Evolutionary conservation across 1,140 invertebrate species (phyloP), one percentile per base, ranked within the genome.

Genomic region (Riptortus pedestris): DNA sequence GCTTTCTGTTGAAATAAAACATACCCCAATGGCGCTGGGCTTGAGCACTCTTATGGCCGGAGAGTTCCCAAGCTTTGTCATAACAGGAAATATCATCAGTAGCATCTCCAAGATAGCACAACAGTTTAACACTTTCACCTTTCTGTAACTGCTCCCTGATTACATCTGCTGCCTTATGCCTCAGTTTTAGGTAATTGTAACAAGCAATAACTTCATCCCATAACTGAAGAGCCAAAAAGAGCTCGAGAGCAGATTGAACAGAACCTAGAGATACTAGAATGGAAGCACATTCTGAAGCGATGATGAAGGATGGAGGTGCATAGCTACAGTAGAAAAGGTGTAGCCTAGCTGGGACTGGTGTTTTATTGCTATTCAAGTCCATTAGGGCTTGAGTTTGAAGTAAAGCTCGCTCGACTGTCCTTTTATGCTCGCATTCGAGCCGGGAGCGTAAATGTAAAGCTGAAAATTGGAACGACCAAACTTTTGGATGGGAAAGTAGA

Each of bases 121-220:
- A 91, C 2, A 98, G 74, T 72, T 90, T 86, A 0, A 92, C 86
- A 0, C 90, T 92, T 62, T 90, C 86, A 55, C 88, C 82, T 65
- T 87, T 83, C 5, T 82, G 78, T 60, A 97, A 74, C 73, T 94
- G 85, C 72, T 92, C 81, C 57, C 83, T 75, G 67, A 97, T 93
- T 61, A 97, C 78, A 74, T 91, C 87, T 27, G 91, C 90, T 11
- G 94, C 92, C 77, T 93, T 93, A 70, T 95, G 90, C 29, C 83
- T 80, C 67, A 92, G 77, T 68, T 91, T 83, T 48, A 96, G 74
- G 65, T 83, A 77, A 47, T 88, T 88, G 70, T 96, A 96, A 77
- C 94, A 98, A 1, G 81, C 79, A 66, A 98, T 91, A 18, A 94
- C 89, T 72, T 96, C 85, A 69, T 96, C 90, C 94, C 93, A 98